Conservation (phyloP, 2,113 vertebrate species). For the Parus major region DNA sequence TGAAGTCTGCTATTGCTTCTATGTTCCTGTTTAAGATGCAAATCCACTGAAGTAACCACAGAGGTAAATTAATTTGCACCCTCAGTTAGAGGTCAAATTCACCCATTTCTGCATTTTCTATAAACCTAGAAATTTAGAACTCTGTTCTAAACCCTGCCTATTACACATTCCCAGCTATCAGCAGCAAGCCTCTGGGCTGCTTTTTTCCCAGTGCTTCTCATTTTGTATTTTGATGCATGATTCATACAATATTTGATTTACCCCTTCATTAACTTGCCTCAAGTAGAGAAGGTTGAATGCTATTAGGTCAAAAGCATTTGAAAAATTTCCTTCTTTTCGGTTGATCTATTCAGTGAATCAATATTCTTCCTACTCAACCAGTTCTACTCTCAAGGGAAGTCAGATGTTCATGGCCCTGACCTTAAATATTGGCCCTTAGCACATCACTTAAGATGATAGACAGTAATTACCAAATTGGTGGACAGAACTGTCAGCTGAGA, state of each 20-base stretch:
- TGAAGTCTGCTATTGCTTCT: neutral
- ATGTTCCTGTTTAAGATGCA: neutral
- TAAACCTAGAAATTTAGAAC: neutral
- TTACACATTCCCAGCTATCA: neutral
- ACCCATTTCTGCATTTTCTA: neutral
- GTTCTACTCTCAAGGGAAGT: neutral
- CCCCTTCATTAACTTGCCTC: conserved; percentile 40
- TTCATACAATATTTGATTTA: conserved; percentile 21
- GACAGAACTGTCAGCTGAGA: conserved; percentile 18
- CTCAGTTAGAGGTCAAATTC: neutral
- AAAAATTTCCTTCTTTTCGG: neutral
- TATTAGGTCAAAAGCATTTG: conserved; percentile 39
- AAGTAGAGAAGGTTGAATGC: neutral
- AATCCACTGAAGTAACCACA: neutral
- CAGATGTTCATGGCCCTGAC: conserved; percentile 22
- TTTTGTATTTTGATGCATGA: conserved; percentile 18
- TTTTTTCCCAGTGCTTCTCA: neutral
- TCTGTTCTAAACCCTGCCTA: neutral
- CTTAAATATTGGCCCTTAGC: conserved; percentile 33
- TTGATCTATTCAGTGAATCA: conserved; percentile 45
- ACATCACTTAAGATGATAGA: conserved; percentile 60
- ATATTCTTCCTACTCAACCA: conserved; percentile 46
- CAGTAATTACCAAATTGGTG: conserved; percentile 53
- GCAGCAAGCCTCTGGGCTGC: neutral
- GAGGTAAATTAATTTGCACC: neutral